Evolutionary conservation across 2,797 vertebrate genomes (phyloP).

Genomic region (Falco concolor): DNA sequence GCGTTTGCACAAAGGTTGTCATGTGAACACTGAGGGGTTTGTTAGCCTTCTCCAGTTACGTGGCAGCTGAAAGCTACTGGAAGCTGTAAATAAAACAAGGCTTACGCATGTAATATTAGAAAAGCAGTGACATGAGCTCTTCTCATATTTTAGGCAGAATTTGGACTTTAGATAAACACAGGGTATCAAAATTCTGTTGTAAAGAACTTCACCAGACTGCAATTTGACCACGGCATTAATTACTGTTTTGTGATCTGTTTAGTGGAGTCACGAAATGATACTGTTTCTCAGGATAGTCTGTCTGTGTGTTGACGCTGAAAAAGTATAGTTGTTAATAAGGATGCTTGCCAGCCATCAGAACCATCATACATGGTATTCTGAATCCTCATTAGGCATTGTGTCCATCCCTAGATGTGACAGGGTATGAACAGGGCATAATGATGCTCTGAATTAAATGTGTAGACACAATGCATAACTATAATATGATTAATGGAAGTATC

Average conservation of each 20-base stretch:
- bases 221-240: background rate
- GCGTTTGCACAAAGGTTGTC: conserved; percentile 71
- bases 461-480: background rate
- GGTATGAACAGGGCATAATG: background rate
- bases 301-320: background rate
- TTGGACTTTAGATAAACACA: background rate
- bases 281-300: background rate
- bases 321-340: background rate
- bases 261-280: background rate
- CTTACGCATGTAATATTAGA: background rate
- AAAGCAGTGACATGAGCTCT: background rate
- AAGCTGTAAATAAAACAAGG: conserved; percentile 18
- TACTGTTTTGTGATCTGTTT: background rate
- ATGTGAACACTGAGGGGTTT: conserved; percentile 69
- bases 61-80: conserved; percentile 41
- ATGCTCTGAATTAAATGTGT: background rate
- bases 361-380: background rate
- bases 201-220: background rate
- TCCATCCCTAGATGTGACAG: background rate
- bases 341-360: background rate
- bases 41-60: conserved; percentile 64
- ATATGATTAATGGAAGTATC: background rate
- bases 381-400: background rate
- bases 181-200: background rate
- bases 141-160: background rate